phyloP scores from a whole-genome alignment of 2,113 vertebrate species.

The Paracanthobrama guichenoti region DNA sequence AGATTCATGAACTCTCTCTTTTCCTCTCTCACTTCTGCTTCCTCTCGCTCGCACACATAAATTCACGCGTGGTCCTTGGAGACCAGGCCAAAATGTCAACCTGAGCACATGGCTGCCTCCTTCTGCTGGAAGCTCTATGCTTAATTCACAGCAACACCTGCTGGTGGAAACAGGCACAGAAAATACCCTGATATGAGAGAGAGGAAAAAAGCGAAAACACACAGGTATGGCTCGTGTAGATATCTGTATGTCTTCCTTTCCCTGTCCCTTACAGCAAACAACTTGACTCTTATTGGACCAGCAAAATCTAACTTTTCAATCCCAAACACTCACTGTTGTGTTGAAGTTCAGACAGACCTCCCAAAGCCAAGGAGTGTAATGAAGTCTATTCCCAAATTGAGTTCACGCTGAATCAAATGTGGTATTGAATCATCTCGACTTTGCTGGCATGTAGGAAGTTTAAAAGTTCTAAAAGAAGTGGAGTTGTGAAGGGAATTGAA shows the following conservation, averaged over 20 bases:
- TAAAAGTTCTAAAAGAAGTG: slow-evolving; percentile 66
- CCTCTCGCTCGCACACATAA: slow-evolving; percentile 56
- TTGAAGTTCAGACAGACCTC: slow-evolving; percentile 63
- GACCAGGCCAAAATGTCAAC: slow-evolving; percentile 75
- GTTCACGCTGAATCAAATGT: slow-evolving; percentile 76
- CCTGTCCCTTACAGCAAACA: slow-evolving; percentile 6
- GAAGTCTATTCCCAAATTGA: slow-evolving; percentile 77
- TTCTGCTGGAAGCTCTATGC: slow-evolving; percentile 69
- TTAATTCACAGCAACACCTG: slow-evolving; percentile 83
- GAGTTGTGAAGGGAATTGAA: slow-evolving; percentile 60
- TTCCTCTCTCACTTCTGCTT: slow-evolving; percentile 23
- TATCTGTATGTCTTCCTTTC: slow-evolving; percentile 6
- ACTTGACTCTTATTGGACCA: slow-evolving; percentile 55
- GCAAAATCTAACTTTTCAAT: slow-evolving; percentile 15
- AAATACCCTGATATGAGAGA: slow-evolving; percentile 33
- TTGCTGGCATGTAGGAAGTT: slow-evolving; percentile 68
- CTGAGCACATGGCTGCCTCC: slow-evolving; percentile 68
- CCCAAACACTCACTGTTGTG: slow-evolving; percentile 1
- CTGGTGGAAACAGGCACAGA: slow-evolving; percentile 76
- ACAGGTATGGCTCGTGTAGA: slow-evolving; percentile 7
- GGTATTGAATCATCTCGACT: slow-evolving; percentile 73
- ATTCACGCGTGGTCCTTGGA: slow-evolving; percentile 67
- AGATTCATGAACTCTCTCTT: slow-evolving; percentile 46
- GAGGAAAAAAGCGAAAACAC: background rate
- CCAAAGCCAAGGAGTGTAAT: slow-evolving; percentile 74